phyloP scores from a whole-genome alignment of 2,797 vertebrate species.

The Sparus aurata region DNA sequence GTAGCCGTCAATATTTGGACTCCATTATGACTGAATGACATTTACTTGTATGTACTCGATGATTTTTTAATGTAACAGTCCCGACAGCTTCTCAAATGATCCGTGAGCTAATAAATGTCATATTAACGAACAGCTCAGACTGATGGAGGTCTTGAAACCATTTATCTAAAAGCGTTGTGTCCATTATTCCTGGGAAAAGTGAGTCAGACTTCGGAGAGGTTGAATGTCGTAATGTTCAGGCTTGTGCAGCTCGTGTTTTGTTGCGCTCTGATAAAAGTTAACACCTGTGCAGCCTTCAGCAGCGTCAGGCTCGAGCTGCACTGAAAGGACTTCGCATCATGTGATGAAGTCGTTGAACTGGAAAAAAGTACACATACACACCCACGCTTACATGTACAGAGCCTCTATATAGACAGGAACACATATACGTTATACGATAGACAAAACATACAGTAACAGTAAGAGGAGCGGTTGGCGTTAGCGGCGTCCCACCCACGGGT shows the following conservation, averaged over 20 bases:
- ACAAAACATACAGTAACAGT: slow-evolving; percentile 58
- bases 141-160: not conserved
- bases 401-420: slow-evolving; percentile 41
- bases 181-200: not conserved
- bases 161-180: not conserved
- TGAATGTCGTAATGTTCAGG: not conserved
- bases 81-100: too few relatives aligned
- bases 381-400: not conserved
- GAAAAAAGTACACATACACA: slow-evolving; percentile 20
- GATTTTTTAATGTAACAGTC: too few relatives aligned
- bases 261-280: slow-evolving; percentile 9
- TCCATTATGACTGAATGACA: too few relatives aligned
- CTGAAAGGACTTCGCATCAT: slow-evolving; percentile 30
- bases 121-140: too few relatives aligned
- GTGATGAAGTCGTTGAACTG: slow-evolving; percentile 18
- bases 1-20: too few relatives aligned
- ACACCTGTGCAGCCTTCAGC: slow-evolving; percentile 40
- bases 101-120: too few relatives aligned
- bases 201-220: not conserved
- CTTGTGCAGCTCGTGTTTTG: not conserved
- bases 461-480: not conserved
- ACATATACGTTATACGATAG: slow-evolving; percentile 58
- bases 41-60: too few relatives aligned
- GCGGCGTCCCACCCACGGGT: slow-evolving; percentile 22
- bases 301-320: slow-evolving; percentile 44